Evolutionary conservation across 2,888 invertebrate genomes (phyloP), one percentile per base, ranked within the genome.

Genomic region (Hirtodrosophila cameraria): DNA sequence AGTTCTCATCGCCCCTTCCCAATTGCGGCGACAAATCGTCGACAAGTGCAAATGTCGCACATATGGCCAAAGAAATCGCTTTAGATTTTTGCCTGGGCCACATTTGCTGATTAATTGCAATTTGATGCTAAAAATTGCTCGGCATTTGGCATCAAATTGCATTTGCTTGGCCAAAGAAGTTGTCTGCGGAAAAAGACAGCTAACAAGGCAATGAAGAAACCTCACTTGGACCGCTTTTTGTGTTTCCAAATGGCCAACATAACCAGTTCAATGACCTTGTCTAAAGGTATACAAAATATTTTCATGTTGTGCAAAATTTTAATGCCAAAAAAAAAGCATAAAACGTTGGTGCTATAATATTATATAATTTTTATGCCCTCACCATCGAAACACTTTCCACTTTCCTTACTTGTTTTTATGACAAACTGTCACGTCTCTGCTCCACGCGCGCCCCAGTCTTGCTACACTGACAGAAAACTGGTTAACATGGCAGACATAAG

Each of bases 51-150:
- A 72, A 72, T 66, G 60, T 67, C 67, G 62, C 68, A 75, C 69
- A 72, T 55, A 75, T 69, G 75, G 60, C 35, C 46, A 38, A 11
- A 41, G 43, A 35, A n/a, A 36, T 38, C 15, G 52, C 38, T 39
- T 53, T 63, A 53, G 53, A 53, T 54, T 54, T n/a, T 55, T 15
- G 68, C 39, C 35, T 60, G 49, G 55, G 59, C 57, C 52, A 28
- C 63, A 66, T 54, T 58, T 36, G 16, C 41, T 75, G 84, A 81
- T 83, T 81, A 83, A 81, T 81, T 83, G 69, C 80, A 72, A 81
- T 81, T 81, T 83, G 75, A 81, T 83, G 80, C 80, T 83, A 81
- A 83, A 79, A 81, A 81, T 80, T 83, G 80, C 72, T 2, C 16
- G 38, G 50, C 58, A 60, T 61, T 75, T 78, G 59, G 46, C 52